Conservation (phyloP, 2,888 invertebrate genomes). For the Clitarchus hookeri region DNA sequence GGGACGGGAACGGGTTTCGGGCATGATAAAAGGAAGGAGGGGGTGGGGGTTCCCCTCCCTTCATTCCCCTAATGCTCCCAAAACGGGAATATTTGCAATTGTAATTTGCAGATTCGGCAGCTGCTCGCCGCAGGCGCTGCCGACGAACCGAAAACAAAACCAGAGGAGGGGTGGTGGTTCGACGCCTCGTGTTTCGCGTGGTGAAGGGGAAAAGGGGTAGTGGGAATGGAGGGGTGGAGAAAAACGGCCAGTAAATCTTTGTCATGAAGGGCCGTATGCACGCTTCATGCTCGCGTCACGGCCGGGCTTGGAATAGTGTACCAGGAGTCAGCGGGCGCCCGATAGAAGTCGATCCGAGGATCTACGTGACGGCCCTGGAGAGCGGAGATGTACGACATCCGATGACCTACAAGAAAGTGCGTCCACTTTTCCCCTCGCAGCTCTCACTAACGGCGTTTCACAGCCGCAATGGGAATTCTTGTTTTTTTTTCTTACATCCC, state of each 20-base stretch:
- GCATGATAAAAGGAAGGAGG: not conserved
- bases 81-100: not conserved
- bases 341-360: not conserved
- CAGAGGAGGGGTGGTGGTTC: not conserved
- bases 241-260: not conserved
- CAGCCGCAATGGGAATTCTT: too few relatives aligned
- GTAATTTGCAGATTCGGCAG: not conserved
- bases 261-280: not conserved
- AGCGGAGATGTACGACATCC: not conserved
- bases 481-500: too few relatives aligned
- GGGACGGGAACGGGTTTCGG: not conserved
- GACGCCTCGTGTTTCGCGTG: not conserved
- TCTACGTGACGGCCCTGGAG: not conserved
- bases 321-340: too few relatives aligned
- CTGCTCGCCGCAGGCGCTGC: not conserved
- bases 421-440: too few relatives aligned
- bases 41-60: not conserved
- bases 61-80: not conserved
- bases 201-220: too few relatives aligned
- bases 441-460: too few relatives aligned
- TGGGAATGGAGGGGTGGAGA: not conserved
- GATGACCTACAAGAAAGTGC: too few relatives aligned
- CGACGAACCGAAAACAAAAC: not conserved
- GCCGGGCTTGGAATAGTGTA: not conserved
- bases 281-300: not conserved